Evolutionary conservation across 2,113 vertebrate genomes (phyloP).

Genomic region (Amia ocellicauda): DNA sequence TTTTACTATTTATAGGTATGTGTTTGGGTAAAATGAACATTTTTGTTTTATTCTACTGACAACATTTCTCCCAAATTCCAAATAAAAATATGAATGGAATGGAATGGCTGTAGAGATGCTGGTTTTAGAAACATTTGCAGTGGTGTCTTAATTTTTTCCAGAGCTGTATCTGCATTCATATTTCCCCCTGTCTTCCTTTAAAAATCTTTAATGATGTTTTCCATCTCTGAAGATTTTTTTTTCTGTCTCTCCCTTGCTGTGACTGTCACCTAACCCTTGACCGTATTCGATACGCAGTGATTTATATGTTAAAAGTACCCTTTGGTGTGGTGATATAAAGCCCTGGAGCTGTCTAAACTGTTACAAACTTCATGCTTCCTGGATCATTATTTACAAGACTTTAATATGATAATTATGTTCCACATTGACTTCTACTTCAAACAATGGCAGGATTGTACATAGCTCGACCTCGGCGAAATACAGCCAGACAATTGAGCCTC

Average conservation of each 20-base stretch:
- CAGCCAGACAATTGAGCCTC: slow-evolving; percentile 33
- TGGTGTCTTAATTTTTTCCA: too few species aligned
- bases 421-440: slow-evolving; percentile 32
- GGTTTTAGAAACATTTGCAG: background rate
- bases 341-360: background rate
- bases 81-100: too few species aligned
- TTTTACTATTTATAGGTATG: too few species aligned
- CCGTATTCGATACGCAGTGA: background rate
- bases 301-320: background rate
- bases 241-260: too few species aligned
- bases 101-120: background rate
- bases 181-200: background rate
- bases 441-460: slow-evolving; percentile 56
- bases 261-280: background rate
- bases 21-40: too few species aligned
- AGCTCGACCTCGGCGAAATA: slow-evolving; percentile 50
- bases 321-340: background rate
- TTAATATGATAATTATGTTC: slow-evolving; percentile 41
- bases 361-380: slow-evolving; percentile 14
- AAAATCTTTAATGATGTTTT: background rate
- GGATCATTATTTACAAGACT: slow-evolving; percentile 25
- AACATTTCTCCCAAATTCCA: too few species aligned
- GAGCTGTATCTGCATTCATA: too few species aligned
- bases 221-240: background rate
- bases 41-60: too few species aligned